Conservation (phyloP, 2,797 vertebrate species). For the Rhynchonycteris naso region DNA sequence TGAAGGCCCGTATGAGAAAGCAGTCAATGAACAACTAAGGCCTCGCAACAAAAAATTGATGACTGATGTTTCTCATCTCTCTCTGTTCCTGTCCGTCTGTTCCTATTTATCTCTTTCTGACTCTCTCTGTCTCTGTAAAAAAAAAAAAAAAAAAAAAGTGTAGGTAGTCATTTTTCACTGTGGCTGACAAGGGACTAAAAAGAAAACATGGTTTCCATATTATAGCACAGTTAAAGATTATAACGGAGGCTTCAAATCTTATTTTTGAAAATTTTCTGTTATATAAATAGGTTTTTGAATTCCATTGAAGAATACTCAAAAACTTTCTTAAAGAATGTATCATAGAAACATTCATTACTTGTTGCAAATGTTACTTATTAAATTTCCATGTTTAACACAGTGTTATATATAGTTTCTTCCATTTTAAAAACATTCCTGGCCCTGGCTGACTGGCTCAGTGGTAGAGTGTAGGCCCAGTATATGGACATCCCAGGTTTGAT, state of each 20-base stretch:
- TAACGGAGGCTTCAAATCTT: neutral
- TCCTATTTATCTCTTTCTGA: no score
- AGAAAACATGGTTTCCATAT: neutral
- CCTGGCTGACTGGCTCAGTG: no score
- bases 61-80: no score
- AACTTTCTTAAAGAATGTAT: neutral
- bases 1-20: no score
- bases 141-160: no score
- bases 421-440: neutral
- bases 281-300: neutral
- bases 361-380: constrained; percentile 9
- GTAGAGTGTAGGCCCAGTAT: no score
- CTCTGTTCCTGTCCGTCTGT: no score
- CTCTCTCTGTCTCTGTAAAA: no score
- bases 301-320: neutral
- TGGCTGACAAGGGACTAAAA: neutral
- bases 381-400: neutral
- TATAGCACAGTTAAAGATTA: neutral
- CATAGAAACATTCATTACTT: neutral
- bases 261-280: neutral
- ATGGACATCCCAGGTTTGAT: no score
- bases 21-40: no score
- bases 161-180: neutral
- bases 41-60: no score
- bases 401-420: neutral